Conservation (phyloP, 2,113 vertebrate genomes). For the Psophia crepitans region DNA sequence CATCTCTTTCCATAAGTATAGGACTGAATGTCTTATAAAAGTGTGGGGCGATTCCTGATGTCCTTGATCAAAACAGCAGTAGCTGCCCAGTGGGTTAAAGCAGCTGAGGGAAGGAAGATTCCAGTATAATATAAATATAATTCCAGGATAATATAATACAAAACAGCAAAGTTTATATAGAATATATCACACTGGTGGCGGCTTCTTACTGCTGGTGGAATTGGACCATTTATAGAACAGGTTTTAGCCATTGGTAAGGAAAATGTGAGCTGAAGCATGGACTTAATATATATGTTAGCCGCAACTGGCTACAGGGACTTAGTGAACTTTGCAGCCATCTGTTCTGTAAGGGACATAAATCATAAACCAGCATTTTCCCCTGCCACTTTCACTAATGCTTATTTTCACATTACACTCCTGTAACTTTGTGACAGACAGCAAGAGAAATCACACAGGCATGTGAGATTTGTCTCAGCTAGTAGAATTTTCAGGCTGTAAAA, state of each 20-base stretch:
- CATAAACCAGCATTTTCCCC: background rate
- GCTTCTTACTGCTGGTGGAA: background rate
- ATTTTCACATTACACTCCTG: background rate
- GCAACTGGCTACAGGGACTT: background rate
- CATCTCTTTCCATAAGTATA: background rate
- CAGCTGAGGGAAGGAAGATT: background rate
- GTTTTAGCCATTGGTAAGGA: background rate
- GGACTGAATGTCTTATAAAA: background rate
- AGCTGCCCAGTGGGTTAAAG: background rate
- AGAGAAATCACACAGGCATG: background rate
- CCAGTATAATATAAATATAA: background rate
- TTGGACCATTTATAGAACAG: background rate
- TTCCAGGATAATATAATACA: background rate
- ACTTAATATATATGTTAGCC: background rate
- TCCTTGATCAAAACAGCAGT: background rate
- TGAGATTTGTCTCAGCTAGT: background rate
- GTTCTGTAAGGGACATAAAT: background rate
- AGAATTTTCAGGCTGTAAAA: background rate
- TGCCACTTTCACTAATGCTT: background rate
- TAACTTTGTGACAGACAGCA: background rate
- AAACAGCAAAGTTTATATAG: background rate
- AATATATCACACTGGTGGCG: background rate
- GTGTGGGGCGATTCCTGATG: background rate
- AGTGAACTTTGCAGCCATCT: background rate
- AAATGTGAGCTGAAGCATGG: background rate